phyloP scores from a whole-genome alignment of 2,888 invertebrate species.

The Luffia ferchaultella region DNA sequence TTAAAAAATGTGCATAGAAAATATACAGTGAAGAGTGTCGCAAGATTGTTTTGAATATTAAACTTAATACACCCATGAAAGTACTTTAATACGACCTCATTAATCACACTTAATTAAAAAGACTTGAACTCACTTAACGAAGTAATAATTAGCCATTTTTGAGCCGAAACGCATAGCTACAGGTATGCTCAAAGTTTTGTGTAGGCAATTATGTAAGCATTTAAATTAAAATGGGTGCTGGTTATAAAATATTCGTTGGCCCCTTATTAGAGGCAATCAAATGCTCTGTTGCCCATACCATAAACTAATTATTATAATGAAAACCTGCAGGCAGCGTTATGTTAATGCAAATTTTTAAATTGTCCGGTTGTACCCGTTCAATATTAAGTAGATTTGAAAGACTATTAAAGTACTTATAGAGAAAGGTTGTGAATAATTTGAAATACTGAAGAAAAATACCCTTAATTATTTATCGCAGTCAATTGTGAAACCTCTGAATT shows the following conservation, averaged over 20 bases:
- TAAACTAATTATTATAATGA: background rate
- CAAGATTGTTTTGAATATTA: no score
- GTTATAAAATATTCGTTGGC: background rate
- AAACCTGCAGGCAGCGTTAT: background rate
- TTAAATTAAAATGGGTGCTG: background rate
- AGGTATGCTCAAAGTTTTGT: background rate
- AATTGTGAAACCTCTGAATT: no score
- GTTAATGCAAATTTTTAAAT: background rate
- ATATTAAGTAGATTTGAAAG: no score
- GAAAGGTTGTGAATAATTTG: no score
- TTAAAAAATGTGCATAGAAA: no score
- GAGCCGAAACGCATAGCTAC: background rate
- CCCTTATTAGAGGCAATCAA: background rate
- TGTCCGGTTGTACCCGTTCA: background rate
- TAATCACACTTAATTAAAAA: background rate
- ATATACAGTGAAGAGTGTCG: no score
- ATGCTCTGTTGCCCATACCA: background rate
- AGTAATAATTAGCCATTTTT: background rate
- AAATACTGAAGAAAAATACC: no score
- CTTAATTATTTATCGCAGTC: no score
- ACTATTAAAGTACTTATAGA: no score
- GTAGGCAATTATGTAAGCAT: background rate
- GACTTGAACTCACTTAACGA: background rate
- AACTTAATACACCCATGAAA: no score
- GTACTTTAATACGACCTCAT: background rate